Base-by-base conservation (phyloP, 2,113 vertebrate species). In the Sinosuthora webbiana region DNA sequence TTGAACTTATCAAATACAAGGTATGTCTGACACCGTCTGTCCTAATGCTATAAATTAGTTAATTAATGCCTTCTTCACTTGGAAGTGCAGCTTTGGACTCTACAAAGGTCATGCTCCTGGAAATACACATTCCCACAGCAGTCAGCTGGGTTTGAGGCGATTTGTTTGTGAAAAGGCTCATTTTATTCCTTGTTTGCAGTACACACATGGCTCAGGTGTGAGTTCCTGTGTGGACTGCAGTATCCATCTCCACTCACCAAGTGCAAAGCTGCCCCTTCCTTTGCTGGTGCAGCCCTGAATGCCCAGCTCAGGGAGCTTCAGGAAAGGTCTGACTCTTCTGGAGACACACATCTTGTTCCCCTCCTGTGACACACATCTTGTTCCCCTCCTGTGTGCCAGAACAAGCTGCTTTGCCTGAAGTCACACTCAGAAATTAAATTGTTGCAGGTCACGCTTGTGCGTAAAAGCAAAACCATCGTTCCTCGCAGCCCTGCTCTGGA, bases 231-330 rank as follows among this genome's bases (percentile, higher is more conserved):
- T n/a, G n/a, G 13, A 5, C 33, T 69, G 50, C 37, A 25, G 37
- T 4, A 1, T 27, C 37, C 2, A 0, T 62, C 65, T 56, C 41
- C 2, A 0, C 55, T 50, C 7, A 1, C 4, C 1, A 5, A 12
- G 31, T 35, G 20, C 70, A 87, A 28, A 63, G 33, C 21, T 78
- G 27, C 49, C 63, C 25, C 35, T 59, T 44, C 31, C 10, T 84
- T 89, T 1, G 2, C 24, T 37, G n/a, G 5, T 65, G 45, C 5
- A 10, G 6, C 24, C 65, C 67, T 27, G 30, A 56, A 47, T 67
- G 10, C 31, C 31, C 20, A 7, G 18, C 64, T 83, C 37, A 3
- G 7, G 23, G 45, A 64, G 7, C 16, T 50, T 57, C 3, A 33
- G 67, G 55, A 60, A n/a, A 53, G 41, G 6, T 80, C 68, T 56